Evolutionary conservation across 1,140 invertebrate genomes (phyloP).

Genomic region (Cylas formicarius): DNA sequence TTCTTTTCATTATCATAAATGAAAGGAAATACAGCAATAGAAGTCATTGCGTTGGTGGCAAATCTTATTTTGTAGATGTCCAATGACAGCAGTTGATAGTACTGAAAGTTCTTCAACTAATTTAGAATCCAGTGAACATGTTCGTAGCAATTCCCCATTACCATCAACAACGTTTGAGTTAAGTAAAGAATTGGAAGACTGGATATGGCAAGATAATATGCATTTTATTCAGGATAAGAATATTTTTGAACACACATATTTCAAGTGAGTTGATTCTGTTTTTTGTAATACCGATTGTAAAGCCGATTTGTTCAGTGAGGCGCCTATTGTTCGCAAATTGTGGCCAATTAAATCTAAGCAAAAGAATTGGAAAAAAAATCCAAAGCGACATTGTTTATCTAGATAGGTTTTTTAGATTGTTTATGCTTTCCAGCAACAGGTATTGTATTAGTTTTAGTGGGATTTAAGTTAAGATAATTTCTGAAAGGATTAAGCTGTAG

Average conservation of each 20-base stretch:
- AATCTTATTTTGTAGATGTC: constrained; percentile 16
- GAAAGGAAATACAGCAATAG: too few species aligned
- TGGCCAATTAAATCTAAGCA: neutral
- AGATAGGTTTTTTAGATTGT: too few species aligned
- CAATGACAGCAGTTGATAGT: constrained; percentile 9
- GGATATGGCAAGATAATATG: constrained; percentile 95
- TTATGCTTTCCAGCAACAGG: too few species aligned
- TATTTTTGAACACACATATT: constrained; percentile 92
- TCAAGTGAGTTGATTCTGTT: constrained; percentile 72
- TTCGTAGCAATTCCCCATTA: constrained; percentile 15
- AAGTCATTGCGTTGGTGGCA: constrained; percentile 8
- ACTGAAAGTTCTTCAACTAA: constrained; percentile 37
- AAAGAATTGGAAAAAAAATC: neutral
- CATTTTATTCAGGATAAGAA: constrained; percentile 92
- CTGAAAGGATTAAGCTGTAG: too few species aligned
- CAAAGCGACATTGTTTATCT: too few species aligned
- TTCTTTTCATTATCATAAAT: too few species aligned
- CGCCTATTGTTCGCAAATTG: neutral
- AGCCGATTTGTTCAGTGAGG: neutral
- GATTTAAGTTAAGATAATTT: too few species aligned
- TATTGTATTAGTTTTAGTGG: too few species aligned
- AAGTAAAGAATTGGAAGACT: constrained; percentile 74
- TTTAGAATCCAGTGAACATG: constrained; percentile 37
- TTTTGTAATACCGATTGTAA: constrained; percentile 27
- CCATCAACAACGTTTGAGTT: constrained; percentile 49